These are phyloP conservation scores for Gari tellinella DNA, from an alignment of 2,888 invertebrate species.

Conservation along the genomic window DNA sequence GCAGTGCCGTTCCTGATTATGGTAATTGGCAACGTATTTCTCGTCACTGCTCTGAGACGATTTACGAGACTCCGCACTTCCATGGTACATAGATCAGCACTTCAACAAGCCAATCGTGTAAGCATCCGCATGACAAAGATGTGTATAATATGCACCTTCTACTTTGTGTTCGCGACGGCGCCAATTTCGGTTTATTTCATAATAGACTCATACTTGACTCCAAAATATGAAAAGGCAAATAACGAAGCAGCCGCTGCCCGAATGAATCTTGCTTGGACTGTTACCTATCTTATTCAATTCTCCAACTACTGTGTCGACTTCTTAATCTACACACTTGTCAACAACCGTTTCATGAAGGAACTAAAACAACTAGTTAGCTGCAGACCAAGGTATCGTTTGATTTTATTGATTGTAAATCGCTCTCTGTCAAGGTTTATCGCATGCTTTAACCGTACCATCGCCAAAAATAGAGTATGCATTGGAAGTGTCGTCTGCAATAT, in stretches of 20 bases:
- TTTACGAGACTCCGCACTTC: slow-evolving; percentile 41
- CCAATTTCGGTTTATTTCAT: slow-evolving; percentile 67
- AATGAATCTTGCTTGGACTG: slow-evolving; percentile 56
- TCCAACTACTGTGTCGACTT: slow-evolving; percentile 67
- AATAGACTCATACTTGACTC: slow-evolving; percentile 59
- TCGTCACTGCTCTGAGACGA: slow-evolving; percentile 33
- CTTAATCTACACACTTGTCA: slow-evolving; percentile 65
- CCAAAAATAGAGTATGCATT: too few species aligned
- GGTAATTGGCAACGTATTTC: slow-evolving; percentile 58
- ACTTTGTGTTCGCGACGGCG: slow-evolving; percentile 61
- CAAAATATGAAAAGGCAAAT: slow-evolving; percentile 10
- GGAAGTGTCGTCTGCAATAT: too few species aligned
- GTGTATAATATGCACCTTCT: slow-evolving; percentile 58
- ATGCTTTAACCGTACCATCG: too few species aligned
- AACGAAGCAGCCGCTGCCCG: slow-evolving; percentile 12
- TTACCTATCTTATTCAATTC: slow-evolving; percentile 58
- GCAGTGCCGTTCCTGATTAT: slow-evolving; percentile 59
- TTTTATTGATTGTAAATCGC: too few species aligned
- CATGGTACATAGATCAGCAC: slow-evolving; percentile 30
- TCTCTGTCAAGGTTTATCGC: too few species aligned
- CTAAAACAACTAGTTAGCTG: slow-evolving; percentile 39
- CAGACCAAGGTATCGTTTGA: slow-evolving; percentile 45
- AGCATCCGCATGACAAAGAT: slow-evolving; percentile 64
- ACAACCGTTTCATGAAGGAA: slow-evolving; percentile 55
- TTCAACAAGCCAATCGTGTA: slow-evolving; percentile 30